A percentile compares a stretch with the other conserved stretches of the same genome.
Evolutionary conservation across 2,113 vertebrate species (phyloP).

Genomic region (Sminthopsis crassicaudata): DNA sequence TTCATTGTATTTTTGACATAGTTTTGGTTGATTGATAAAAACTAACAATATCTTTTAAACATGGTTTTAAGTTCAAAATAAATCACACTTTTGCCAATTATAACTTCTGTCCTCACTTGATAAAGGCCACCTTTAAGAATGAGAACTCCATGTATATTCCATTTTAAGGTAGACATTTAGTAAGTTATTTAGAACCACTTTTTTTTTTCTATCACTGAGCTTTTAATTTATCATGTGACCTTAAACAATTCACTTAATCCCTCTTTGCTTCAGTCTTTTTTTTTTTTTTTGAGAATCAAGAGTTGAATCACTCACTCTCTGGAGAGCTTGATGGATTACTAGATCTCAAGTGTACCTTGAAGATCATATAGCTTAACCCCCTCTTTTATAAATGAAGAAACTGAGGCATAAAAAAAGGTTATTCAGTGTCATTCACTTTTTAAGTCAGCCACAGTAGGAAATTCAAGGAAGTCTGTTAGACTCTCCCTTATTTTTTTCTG

Average conservation of each 20-base stretch:
- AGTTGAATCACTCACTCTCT: not conserved
- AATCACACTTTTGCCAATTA: not conserved
- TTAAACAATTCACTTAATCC: constrained; percentile 27
- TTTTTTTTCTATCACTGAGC: not conserved
- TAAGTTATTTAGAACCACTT: constrained; percentile 34
- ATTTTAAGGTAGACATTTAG: not conserved
- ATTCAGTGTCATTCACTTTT: constrained; percentile 38
- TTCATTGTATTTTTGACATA: not conserved
- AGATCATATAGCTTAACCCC: not conserved
- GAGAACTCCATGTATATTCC: not conserved
- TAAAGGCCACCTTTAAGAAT: constrained; percentile 1
- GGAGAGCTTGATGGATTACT: constrained; percentile 14
- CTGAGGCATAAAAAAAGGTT: not conserved
- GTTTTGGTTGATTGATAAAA: not conserved
- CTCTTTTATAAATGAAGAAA: not conserved
- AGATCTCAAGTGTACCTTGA: not conserved
- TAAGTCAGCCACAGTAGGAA: constrained; percentile 21
- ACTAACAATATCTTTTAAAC: not conserved
- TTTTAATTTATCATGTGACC: constrained; percentile 40
- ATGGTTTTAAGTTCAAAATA: not conserved
- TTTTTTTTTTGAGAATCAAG: not conserved
- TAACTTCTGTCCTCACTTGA: not conserved
- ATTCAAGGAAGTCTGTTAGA: constrained; percentile 15
- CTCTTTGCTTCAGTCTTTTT: not conserved
- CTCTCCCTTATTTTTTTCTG: constrained; percentile 4